Conservation (phyloP, 2,113 vertebrate species). For the Choloepus hoffmanni region DNA sequence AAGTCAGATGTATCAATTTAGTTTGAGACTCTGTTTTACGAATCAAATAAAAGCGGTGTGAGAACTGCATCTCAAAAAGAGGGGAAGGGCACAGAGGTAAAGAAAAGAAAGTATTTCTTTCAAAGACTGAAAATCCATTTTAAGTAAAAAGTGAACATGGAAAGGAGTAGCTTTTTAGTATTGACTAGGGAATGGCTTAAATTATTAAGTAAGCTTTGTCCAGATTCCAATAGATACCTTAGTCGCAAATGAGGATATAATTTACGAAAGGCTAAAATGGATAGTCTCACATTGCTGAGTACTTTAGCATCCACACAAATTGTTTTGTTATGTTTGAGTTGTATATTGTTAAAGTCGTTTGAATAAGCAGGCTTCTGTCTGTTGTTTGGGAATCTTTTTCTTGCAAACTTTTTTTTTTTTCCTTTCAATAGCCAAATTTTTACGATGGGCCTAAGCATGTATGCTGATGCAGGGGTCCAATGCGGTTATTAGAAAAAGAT, state of each 20-base stretch:
- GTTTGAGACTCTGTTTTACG: background rate
- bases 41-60: background rate
- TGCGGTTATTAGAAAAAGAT: background rate
- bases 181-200: background rate
- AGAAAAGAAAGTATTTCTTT: background rate
- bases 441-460: background rate
- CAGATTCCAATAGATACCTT: background rate
- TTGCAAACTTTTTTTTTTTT: background rate
- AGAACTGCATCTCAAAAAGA: background rate
- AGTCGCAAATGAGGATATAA: fast-evolving
- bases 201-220: background rate
- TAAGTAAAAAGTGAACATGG: background rate
- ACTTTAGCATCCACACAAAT: background rate
- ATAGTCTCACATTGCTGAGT: fast-evolving
- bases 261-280: background rate
- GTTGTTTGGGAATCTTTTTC: background rate
- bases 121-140: background rate
- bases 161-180: fast-evolving
- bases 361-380: background rate
- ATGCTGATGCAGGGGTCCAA: background rate
- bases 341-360: background rate
- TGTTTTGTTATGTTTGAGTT: background rate
- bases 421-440: background rate
- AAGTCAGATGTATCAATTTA: background rate
- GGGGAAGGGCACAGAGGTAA: background rate